These are phyloP conservation scores for Dasyurus viverrinus DNA, from an alignment of 2,113 vertebrate species.

Conservation along the genomic window DNA sequence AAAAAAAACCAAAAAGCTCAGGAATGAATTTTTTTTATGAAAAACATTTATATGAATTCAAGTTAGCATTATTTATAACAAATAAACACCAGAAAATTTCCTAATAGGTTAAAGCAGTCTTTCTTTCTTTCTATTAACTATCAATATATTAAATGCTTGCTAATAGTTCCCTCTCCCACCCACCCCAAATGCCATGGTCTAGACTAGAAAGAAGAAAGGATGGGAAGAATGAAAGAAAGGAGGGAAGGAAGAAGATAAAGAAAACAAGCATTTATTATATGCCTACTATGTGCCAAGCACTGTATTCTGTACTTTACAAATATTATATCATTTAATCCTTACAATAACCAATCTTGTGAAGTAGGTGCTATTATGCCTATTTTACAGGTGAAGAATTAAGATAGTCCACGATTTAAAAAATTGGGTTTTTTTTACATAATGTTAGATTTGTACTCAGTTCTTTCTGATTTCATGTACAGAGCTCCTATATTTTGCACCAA, in stretches of 20 bases:
- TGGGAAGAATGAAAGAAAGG: no score
- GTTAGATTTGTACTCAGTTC: background rate
- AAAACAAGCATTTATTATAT: background rate
- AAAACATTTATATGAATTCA: background rate
- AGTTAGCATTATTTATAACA: background rate
- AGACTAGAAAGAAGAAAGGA: background rate
- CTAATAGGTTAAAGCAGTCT: background rate
- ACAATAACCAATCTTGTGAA: background rate
- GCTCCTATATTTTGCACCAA: background rate
- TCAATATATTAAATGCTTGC: background rate
- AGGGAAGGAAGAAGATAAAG: background rate
- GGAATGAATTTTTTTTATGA: background rate
- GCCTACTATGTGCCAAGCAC: background rate
- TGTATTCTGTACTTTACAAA: background rate
- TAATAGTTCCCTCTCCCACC: background rate
- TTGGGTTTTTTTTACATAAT: no score
- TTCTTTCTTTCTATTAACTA: background rate
- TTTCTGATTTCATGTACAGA: background rate
- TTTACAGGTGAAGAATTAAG: background rate
- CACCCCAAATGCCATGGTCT: background rate
- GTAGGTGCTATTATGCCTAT: background rate
- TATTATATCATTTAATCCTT: background rate
- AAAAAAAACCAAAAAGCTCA: background rate
- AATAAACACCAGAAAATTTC: background rate
- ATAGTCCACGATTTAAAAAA: no score